Percentiles rank a stretch among this genome's conserved stretches.
These are phyloP conservation scores for Oreochromis aureus DNA, from an alignment of 2,113 vertebrate genomes.

Conservation along the genomic window DNA sequence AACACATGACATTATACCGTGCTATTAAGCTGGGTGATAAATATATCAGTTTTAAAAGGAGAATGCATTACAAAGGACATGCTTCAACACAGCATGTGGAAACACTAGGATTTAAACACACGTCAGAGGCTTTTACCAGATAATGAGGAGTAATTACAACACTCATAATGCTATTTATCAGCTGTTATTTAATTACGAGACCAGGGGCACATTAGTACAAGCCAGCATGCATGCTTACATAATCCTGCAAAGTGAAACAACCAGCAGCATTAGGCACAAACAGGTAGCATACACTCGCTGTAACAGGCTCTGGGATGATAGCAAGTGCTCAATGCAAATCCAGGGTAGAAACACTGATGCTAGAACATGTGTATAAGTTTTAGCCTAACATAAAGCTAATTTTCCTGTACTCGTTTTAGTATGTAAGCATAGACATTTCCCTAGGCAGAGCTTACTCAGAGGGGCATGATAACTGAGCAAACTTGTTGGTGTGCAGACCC, in stretches of 20 bases:
- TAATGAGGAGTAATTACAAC: conserved; percentile 55
- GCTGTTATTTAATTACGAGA: conserved; percentile 59
- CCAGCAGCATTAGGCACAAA: background rate
- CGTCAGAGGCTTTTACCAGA: conserved; percentile 12
- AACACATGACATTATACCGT: background rate
- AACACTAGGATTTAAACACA: background rate
- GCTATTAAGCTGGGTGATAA: background rate
- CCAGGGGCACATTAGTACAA: conserved; percentile 8
- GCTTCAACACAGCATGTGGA: background rate
- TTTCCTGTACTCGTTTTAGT: background rate
- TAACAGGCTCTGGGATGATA: background rate
- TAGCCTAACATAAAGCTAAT: background rate
- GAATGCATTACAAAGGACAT: background rate
- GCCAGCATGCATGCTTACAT: background rate
- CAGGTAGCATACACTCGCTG: background rate
- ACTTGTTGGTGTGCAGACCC: background rate
- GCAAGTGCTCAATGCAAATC: background rate
- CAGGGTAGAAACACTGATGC: background rate
- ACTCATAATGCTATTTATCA: conserved; percentile 51
- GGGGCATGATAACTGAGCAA: background rate
- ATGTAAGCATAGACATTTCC: background rate
- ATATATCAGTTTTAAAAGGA: background rate
- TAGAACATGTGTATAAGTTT: background rate
- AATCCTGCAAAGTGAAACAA: background rate
- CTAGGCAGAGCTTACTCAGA: background rate